Base-by-base conservation (phyloP, 2,113 vertebrate species). In the Chaenocephalus aceratus region DNA sequence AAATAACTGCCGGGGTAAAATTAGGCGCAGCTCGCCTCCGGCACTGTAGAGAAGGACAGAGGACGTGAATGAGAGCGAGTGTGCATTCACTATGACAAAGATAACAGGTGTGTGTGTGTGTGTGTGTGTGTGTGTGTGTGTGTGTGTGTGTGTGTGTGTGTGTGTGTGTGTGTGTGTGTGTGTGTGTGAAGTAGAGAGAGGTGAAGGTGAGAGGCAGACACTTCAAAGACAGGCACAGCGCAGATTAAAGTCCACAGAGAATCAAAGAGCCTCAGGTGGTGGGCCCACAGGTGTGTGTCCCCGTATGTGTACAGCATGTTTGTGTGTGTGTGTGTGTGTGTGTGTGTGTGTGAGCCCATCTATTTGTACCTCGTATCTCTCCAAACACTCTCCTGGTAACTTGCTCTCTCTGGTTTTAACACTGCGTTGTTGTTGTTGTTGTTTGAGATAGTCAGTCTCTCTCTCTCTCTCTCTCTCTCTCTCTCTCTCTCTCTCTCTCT, bases 161-260 rank as follows among this genome's bases (percentile, higher is more conserved):
- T 8, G 57, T 72, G 60, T 67, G 21, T 21, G 21, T 21, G 21
- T 21, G 21, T 21, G n/a, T 21, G 21, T 21, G 21, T 21, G 21
- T 13, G n/a, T 48, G 67, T 30, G 34, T 41, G 56, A 21, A 41
- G 11, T 30, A 44, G 72, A 45, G 18, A 6, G 74, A 75, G 76
- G 65, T 13, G 44, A 77, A 88, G 86, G 89, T 81, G 86, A 84
- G 82, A 41, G 79, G 80, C 83, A 41, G 79, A 79, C 86, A 91
- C 93, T 95, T 95, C 94, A 95, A 95, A 95, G 88, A 88, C 77
- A 57, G 81, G 69, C 87, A 86, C 85, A 73, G 83, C 76, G 15
- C 85, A 95, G 95, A 95, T 95, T 95, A 95, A 95, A 95, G 94
- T 94, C 3, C 92, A 90, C 75, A 86, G 58, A 89, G 93, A 92